phyloP scores from a whole-genome alignment of 53 echinoderm and acorn worm species.

The Antedon mediterranea region DNA sequence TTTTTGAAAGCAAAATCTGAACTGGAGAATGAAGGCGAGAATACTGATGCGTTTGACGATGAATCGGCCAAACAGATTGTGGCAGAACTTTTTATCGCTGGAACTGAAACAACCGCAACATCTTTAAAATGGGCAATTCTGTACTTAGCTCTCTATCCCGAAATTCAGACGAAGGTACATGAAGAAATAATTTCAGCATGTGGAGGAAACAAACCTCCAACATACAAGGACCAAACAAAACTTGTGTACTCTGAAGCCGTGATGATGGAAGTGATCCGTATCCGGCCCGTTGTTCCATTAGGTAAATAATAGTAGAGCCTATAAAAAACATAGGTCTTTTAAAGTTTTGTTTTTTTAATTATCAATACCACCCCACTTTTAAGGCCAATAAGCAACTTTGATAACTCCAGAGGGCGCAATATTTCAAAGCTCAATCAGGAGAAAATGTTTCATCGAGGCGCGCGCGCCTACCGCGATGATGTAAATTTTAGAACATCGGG shows the following conservation, averaged over 20 bases:
- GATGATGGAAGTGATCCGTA: constrained; percentile 17
- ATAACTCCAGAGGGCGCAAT: too few relatives aligned
- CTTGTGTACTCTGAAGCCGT: constrained; percentile 29
- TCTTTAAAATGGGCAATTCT: constrained; percentile 26
- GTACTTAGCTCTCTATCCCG: constrained; percentile 2
- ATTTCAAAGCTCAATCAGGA: too few relatives aligned
- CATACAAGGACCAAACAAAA: constrained; percentile 24
- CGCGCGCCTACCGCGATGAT: too few relatives aligned
- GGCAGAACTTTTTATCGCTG: constrained; percentile 32
- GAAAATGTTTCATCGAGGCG: too few relatives aligned
- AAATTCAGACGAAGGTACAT: constrained; percentile 20
- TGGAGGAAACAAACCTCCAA: constrained; percentile 22
- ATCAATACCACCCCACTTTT: too few relatives aligned
- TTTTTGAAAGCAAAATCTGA: not conserved
- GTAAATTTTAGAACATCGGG: too few relatives aligned
- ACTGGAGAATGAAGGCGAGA: not conserved
- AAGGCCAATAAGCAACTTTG: too few relatives aligned
- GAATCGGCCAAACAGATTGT: constrained; percentile 25
- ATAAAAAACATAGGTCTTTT: too few relatives aligned
- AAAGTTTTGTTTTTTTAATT: too few relatives aligned
- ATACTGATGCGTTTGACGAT: constrained; percentile 13
- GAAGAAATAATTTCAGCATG: constrained; percentile 23
- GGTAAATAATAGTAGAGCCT: too few relatives aligned
- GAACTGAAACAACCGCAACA: constrained; percentile 36
- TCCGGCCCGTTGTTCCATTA: not conserved